Conservation (phyloP, 2,888 invertebrate genomes). For the Hermaeophaga mercurialis region DNA sequence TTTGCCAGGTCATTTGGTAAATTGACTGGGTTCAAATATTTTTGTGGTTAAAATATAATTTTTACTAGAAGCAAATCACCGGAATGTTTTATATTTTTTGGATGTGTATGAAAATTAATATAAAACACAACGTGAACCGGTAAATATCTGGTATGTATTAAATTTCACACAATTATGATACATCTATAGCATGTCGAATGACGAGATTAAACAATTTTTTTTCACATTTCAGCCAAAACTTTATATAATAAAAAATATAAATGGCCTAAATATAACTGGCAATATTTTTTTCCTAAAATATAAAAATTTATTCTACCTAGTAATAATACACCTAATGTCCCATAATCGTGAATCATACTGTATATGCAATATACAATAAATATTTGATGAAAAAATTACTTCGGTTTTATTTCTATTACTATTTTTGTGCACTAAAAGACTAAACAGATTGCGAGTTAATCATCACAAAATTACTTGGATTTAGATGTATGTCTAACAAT, state of each 20-base stretch:
- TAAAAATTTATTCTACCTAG: too few relatives aligned
- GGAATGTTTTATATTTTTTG: constrained; percentile 20
- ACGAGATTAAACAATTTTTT: constrained; percentile 51
- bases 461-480: too few relatives aligned
- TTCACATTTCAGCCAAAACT: constrained; percentile 48
- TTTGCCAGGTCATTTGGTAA: neutral
- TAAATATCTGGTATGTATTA: constrained; percentile 48
- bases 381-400: too few relatives aligned
- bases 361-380: too few relatives aligned
- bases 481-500: too few relatives aligned
- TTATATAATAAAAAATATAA: constrained; percentile 34
- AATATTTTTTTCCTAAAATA: too few relatives aligned
- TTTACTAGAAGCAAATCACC: constrained; percentile 4
- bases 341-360: too few relatives aligned
- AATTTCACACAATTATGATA: constrained; percentile 54
- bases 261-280: too few relatives aligned
- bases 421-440: too few relatives aligned
- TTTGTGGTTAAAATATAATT: neutral
- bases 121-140: constrained; percentile 41
- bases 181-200: constrained; percentile 55
- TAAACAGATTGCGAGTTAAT: too few relatives aligned
- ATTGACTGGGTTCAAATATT: neutral
- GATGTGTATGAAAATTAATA: constrained; percentile 35
- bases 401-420: too few relatives aligned
- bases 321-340: too few relatives aligned